Conservation (phyloP, 2,888 invertebrate species). For the Drosophila paramelanica region DNA sequence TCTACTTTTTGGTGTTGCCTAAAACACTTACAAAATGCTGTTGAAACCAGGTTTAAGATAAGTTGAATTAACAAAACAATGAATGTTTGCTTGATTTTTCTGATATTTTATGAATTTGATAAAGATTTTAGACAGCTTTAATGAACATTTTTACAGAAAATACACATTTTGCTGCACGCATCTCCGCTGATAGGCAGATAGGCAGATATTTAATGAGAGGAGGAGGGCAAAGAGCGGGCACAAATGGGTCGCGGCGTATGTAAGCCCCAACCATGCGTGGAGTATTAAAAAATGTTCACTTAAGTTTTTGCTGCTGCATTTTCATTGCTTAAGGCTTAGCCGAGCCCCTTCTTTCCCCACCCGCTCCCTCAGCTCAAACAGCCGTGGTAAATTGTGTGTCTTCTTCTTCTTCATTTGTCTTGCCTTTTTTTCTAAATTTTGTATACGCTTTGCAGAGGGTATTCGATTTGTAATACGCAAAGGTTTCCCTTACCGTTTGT, state of each 20-base stretch:
- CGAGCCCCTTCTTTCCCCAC: not conserved
- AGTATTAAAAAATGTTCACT: conserved; percentile 29
- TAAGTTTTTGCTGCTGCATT: conserved; percentile 37
- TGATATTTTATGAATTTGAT: conserved; percentile 5
- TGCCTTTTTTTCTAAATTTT: not conserved
- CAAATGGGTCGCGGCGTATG: too few species aligned
- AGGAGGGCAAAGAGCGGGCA: too few species aligned
- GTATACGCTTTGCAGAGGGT: not conserved
- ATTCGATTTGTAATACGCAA: too few species aligned
- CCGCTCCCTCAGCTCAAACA: not conserved
- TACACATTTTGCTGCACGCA: not conserved
- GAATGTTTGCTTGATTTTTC: not conserved
- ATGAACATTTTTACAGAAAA: not conserved
- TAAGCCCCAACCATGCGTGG: not conserved
- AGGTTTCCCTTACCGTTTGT: too few species aligned
- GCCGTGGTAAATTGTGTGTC: conserved; percentile 18
- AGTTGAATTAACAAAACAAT: too few species aligned
- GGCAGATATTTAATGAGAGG: not conserved
- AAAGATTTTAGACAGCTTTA: not conserved
- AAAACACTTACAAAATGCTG: too few species aligned
- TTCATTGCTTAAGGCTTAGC: conserved; percentile 23
- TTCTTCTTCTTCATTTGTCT: conserved; percentile 5
- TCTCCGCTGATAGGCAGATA: not conserved
- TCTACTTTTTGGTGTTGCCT: too few species aligned
- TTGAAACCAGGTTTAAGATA: too few species aligned